Conservation (phyloP, 2,888 invertebrate genomes). For the Trissolcus brochymenae region DNA sequence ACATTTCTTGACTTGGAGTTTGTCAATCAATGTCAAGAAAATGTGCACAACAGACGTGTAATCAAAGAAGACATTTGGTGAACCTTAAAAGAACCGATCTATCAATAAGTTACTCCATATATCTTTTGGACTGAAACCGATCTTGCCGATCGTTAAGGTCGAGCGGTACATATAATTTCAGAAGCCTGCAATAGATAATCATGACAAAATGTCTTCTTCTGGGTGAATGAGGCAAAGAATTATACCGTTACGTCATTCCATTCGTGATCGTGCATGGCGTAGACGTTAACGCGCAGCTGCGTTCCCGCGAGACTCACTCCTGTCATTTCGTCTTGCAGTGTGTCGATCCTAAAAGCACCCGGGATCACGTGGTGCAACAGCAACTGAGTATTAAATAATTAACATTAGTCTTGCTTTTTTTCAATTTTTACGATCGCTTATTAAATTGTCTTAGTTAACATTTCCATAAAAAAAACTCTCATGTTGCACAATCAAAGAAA, state of each 20-base stretch:
- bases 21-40: too few species aligned
- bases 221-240: constrained; percentile 51
- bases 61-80: too few species aligned
- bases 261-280: constrained; percentile 90
- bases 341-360: constrained; percentile 86
- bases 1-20: too few species aligned
- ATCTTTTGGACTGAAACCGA: neutral
- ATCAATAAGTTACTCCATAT: neutral
- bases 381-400: constrained; percentile 78
- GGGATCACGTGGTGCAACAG: constrained; percentile 92
- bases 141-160: constrained; percentile 1
- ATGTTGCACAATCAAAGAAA: too few species aligned
- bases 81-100: neutral
- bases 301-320: constrained; percentile 92
- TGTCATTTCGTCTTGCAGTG: constrained; percentile 92
- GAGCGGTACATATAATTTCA: constrained; percentile 10
- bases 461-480: too few species aligned
- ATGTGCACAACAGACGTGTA: too few species aligned
- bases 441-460: neutral
- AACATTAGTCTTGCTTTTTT: constrained; percentile 20
- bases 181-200: constrained; percentile 13
- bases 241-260: constrained; percentile 89
- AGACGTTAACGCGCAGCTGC: constrained; percentile 90
- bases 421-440: neutral
- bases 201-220: constrained; percentile 32